phyloP scores from a whole-genome alignment of 2,797 vertebrate genomes.

The Coluber constrictor region DNA sequence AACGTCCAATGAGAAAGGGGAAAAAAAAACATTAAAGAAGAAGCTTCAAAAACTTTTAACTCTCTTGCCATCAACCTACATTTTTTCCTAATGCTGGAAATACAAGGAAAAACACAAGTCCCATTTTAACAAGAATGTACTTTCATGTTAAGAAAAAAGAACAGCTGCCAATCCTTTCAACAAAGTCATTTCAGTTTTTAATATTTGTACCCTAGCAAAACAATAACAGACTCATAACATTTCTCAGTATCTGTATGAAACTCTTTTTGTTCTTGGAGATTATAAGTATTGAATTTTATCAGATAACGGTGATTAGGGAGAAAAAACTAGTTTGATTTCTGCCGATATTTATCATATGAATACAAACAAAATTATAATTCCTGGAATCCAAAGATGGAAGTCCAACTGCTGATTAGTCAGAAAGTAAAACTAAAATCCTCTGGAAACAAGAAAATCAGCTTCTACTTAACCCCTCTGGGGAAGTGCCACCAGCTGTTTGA shows the following conservation, averaged over 20 bases:
- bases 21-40: not conserved
- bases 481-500: not conserved
- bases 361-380: not conserved
- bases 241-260: conserved; percentile 11
- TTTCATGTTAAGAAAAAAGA: not conserved
- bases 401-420: not conserved
- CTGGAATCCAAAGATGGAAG: not conserved
- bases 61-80: not conserved
- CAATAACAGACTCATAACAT: conserved; percentile 25
- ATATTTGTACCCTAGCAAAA: not conserved
- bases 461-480: not conserved
- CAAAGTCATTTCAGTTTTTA: conserved; percentile 4
- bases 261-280: not conserved
- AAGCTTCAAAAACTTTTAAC: not conserved
- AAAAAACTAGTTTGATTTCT: conserved; percentile 26
- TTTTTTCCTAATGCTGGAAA: not conserved
- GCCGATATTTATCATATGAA: not conserved
- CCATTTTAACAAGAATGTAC: conserved; percentile 15
- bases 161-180: conserved; percentile 12
- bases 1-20: not conserved
- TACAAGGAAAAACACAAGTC: not conserved
- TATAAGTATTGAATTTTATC: conserved; percentile 23
- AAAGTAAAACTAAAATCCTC: not conserved
- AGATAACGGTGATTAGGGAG: not conserved
- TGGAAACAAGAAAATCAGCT: not conserved